phyloP scores from a whole-genome alignment of 2,113 vertebrate genomes.

The Heteronetta atricapilla region DNA sequence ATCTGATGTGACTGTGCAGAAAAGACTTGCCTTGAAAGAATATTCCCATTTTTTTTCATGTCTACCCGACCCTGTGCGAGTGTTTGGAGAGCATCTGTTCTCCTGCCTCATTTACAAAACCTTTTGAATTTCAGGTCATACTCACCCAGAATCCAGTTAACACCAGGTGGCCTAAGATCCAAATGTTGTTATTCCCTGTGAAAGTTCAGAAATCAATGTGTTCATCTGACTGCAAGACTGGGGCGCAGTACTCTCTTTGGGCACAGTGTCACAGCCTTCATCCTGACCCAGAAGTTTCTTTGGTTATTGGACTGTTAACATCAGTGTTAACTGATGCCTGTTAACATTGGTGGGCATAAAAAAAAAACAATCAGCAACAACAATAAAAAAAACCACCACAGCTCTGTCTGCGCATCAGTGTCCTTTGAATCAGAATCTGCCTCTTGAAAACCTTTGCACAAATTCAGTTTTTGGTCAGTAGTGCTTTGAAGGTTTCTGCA shows the following conservation, averaged over 20 bases:
- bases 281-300: background rate
- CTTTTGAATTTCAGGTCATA: background rate
- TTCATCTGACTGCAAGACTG: background rate
- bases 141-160: background rate
- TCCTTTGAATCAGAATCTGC: background rate
- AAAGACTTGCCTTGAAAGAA: background rate
- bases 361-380: no score
- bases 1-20: background rate
- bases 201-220: background rate
- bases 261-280: background rate
- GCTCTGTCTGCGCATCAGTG: background rate
- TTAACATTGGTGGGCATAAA: background rate
- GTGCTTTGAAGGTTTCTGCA: slow-evolving; percentile 5
- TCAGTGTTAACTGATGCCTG: background rate
- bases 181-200: background rate
- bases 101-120: background rate
- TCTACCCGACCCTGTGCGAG: background rate
- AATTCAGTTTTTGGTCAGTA: background rate
- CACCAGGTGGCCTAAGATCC: background rate
- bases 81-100: background rate
- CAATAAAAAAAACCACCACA: no score
- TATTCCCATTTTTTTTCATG: background rate
- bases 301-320: background rate
- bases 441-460: rapidly evolving
- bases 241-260: background rate